phyloP scores from a whole-genome alignment of 1,140 invertebrate genomes.

The Penaeus chinensis region DNA sequence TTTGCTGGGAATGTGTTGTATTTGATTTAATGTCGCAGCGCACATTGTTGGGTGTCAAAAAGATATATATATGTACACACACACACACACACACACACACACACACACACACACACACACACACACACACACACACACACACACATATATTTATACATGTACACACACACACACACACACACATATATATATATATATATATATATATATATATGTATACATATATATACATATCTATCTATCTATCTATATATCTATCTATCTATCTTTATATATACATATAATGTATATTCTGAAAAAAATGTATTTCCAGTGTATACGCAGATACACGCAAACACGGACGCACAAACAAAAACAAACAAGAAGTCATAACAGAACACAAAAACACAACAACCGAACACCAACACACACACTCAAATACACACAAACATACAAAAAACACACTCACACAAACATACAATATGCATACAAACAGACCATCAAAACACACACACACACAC shows the following conservation, averaged over 20 bases:
- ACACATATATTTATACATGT: neutral
- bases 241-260: neutral
- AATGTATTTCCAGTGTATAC: no score
- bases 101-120: conserved; percentile 21
- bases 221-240: neutral
- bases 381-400: neutral
- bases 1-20: no score
- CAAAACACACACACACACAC: no score
- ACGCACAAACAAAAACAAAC: neutral
- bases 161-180: neutral
- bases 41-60: no score
- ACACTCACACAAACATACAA: no score
- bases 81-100: neutral
- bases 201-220: neutral
- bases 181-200: conserved; percentile 16
- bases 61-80: neutral
- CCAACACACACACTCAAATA: neutral
- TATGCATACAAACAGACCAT: neutral
- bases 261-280: neutral
- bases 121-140: conserved; percentile 13
- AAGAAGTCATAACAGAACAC: neutral
- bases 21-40: no score
- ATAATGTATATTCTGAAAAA: neutral
- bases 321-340: no score
- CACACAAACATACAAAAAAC: neutral